Percentiles rank a stretch among this genome's conserved stretches.
phyloP scores from a whole-genome alignment of 1,140 invertebrate genomes.

The Holotrichia oblita region DNA sequence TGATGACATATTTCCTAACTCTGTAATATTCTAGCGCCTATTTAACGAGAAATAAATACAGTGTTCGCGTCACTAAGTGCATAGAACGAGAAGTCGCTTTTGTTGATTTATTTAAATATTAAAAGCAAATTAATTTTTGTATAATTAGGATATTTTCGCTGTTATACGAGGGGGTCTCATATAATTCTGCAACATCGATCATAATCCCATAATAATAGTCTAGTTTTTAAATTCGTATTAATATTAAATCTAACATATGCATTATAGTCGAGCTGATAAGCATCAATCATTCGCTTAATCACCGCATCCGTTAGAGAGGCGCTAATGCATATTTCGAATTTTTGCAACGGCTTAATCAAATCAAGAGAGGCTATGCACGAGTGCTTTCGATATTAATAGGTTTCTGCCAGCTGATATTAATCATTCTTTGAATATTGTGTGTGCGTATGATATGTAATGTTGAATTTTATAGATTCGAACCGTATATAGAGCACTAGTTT shows the following conservation, averaged over 20 bases:
- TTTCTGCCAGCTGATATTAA: neutral
- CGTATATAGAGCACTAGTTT: too few species aligned
- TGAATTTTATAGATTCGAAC: too few species aligned
- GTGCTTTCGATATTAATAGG: neutral
- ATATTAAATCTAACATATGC: neutral
- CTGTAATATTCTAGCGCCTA: too few species aligned
- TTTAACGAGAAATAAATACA: too few species aligned
- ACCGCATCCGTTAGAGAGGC: neutral
- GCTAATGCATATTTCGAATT: slow-evolving; percentile 13
- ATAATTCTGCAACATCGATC: neutral
- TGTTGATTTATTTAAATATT: too few species aligned
- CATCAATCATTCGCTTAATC: neutral
- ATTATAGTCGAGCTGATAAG: neutral
- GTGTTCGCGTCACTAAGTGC: too few species aligned
- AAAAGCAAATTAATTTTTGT: too few species aligned
- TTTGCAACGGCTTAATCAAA: slow-evolving; percentile 7
- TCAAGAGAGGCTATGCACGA: neutral
- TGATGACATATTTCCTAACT: neutral
- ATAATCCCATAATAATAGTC: neutral
- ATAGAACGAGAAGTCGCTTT: too few species aligned
- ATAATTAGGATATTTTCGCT: too few species aligned
- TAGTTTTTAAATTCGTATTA: neutral
- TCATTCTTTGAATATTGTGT: too few species aligned
- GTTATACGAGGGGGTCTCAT: neutral
- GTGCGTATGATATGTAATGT: too few species aligned